phyloP scores from a whole-genome alignment of 2,113 vertebrate genomes.

The Mesocricetus auratus region DNA sequence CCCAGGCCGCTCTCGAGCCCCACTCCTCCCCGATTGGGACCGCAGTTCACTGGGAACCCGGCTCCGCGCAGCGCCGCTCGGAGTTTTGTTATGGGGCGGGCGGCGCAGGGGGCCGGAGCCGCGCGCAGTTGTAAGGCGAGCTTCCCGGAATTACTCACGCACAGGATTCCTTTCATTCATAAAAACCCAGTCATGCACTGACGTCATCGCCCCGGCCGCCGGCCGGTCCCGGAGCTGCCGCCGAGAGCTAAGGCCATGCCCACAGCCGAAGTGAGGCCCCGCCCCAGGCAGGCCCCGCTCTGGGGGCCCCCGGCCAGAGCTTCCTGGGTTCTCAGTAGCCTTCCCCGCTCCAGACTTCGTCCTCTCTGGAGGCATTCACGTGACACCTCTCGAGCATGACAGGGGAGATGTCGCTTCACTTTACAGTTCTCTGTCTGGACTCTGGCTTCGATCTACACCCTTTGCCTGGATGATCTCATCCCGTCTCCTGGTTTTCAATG shows the following conservation, averaged over 20 bases:
- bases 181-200: constrained; percentile 91
- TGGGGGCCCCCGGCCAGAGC: not conserved
- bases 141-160: constrained; percentile 91
- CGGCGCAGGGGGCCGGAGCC: constrained; percentile 64
- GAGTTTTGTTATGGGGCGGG: constrained; percentile 73
- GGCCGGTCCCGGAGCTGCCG: not conserved
- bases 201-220: constrained; percentile 78
- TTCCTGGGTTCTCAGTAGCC: fast-evolving
- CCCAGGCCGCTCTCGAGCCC: not conserved
- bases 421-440: not conserved
- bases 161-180: constrained; percentile 93
- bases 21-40: constrained; percentile 23
- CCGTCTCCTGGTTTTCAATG: constrained; percentile 51
- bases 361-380: not conserved
- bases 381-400: not conserved
- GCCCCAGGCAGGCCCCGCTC: not conserved
- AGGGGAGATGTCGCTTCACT: constrained; percentile 53
- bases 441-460: constrained; percentile 26
- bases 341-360: too few species aligned
- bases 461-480: constrained; percentile 65
- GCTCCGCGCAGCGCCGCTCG: constrained; percentile 1
- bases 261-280: not conserved
- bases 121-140: constrained; percentile 86
- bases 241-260: not conserved
- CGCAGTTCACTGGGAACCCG: not conserved